phyloP scores from a whole-genome alignment of 1,140 invertebrate genomes.

The Drosophila pseudoananassae region DNA sequence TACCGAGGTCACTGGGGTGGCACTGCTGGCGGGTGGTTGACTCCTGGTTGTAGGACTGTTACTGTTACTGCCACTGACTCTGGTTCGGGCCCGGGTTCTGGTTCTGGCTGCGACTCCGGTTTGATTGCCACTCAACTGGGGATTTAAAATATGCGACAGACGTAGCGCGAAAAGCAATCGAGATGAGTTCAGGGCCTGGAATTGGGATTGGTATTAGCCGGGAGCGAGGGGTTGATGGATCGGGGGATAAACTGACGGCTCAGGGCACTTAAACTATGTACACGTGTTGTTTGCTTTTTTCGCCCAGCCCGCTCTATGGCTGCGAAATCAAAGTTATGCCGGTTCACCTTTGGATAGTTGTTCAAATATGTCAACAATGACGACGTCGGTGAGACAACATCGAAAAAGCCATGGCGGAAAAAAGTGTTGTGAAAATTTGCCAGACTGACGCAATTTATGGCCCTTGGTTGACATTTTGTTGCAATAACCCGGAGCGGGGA shows the following conservation, averaged over 20 bases:
- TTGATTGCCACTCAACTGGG: slow-evolving; percentile 81
- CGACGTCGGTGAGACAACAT: slow-evolving; percentile 14
- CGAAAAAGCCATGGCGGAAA: slow-evolving; percentile 19
- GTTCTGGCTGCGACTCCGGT: slow-evolving; percentile 35
- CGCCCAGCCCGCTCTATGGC: slow-evolving; percentile 1
- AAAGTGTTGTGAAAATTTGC: slow-evolving; percentile 65
- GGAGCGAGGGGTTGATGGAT: slow-evolving; percentile 6
- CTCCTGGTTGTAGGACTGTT: slow-evolving; percentile 16
- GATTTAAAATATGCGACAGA: slow-evolving; percentile 80
- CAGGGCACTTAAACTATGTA: slow-evolving; percentile 58
- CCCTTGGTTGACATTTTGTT: slow-evolving; percentile 77
- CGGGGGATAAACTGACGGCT: slow-evolving; percentile 44
- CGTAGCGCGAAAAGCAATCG: slow-evolving; percentile 72
- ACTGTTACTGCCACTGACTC: slow-evolving; percentile 16
- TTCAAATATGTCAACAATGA: slow-evolving; percentile 78
- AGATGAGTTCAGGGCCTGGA: slow-evolving; percentile 37
- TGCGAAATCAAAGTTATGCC: slow-evolving; percentile 71
- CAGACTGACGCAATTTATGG: slow-evolving; percentile 77
- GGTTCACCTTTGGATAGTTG: slow-evolving; percentile 65
- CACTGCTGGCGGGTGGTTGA: slow-evolving; percentile 25
- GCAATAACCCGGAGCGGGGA: slow-evolving; percentile 64
- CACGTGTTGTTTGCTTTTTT: slow-evolving; percentile 57
- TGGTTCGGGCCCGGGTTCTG: slow-evolving; percentile 12
- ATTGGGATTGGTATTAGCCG: neutral
- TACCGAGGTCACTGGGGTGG: slow-evolving; percentile 54